phyloP scores from a whole-genome alignment of 2,113 vertebrate genomes.

The Thalassarche chlororhynchos region DNA sequence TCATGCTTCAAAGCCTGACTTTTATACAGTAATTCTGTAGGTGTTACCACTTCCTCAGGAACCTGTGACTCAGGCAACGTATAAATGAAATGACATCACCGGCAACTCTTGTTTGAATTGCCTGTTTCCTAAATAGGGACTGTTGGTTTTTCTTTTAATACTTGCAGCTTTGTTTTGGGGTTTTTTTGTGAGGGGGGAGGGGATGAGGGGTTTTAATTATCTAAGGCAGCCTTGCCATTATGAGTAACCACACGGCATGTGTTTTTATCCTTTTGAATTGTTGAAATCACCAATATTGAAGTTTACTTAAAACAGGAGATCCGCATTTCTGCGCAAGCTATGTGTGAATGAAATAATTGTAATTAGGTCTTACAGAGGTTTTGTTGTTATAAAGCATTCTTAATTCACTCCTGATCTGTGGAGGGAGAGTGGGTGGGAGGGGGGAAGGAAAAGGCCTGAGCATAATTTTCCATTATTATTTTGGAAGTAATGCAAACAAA shows the following conservation, averaged over 20 bases:
- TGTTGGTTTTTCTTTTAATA: background rate
- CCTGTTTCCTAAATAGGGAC: background rate
- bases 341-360: background rate
- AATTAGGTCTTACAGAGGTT: background rate
- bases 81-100: constrained; percentile 16
- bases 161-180: background rate
- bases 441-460: background rate
- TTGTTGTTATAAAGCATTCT: background rate
- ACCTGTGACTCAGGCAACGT: constrained; percentile 31
- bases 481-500: background rate
- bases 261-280: background rate
- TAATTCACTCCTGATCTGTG: background rate
- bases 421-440: too few species aligned
- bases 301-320: background rate
- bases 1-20: background rate
- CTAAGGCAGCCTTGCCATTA: background rate
- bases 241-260: background rate
- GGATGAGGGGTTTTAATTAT: background rate
- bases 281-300: background rate
- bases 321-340: rapidly evolving
- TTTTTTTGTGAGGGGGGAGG: background rate
- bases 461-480: background rate
- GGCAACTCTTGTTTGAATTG: background rate
- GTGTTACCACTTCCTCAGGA: constrained; percentile 66
- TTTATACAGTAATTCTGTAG: background rate